These are phyloP conservation scores for Sterrhoptilus dennistouni DNA, from an alignment of 2,113 vertebrate species.

Conservation along the genomic window DNA sequence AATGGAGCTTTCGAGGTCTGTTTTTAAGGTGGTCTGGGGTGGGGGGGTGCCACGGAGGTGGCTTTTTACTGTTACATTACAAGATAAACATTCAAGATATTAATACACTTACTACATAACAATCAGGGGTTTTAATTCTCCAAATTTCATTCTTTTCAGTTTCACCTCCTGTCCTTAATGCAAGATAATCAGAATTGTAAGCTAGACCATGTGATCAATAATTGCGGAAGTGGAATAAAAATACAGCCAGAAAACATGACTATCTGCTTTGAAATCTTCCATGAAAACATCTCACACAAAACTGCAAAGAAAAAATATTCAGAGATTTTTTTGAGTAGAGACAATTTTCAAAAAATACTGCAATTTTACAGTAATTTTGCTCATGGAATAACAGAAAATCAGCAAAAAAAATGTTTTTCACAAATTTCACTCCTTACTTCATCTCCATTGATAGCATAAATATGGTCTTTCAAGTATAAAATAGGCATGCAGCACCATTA, in stretches of 20 bases:
- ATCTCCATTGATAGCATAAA: background rate
- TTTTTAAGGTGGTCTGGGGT: no score
- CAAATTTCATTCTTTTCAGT: no score
- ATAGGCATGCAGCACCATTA: background rate
- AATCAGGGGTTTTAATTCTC: no score
- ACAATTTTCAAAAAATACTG: conserved; percentile 17
- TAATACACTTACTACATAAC: no score
- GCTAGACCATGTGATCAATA: background rate
- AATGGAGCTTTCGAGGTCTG: no score
- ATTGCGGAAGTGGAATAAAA: conserved; percentile 1
- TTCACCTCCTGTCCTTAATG: background rate
- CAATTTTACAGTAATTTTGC: conserved; percentile 27
- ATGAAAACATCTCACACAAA: background rate
- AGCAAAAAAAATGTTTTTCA: background rate
- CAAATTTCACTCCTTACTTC: background rate
- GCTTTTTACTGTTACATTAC: no score
- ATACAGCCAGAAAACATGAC: background rate
- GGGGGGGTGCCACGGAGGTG: no score
- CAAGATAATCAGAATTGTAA: background rate
- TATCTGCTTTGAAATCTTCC: background rate
- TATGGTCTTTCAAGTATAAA: background rate
- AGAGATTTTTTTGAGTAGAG: conserved; percentile 5
- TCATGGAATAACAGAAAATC: background rate
- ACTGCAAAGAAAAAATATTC: background rate
- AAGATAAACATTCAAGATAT: no score